Evolutionary conservation across 92 coral and sea anemone species (phyloP).

Genomic region (Pocillopora meandrina): DNA sequence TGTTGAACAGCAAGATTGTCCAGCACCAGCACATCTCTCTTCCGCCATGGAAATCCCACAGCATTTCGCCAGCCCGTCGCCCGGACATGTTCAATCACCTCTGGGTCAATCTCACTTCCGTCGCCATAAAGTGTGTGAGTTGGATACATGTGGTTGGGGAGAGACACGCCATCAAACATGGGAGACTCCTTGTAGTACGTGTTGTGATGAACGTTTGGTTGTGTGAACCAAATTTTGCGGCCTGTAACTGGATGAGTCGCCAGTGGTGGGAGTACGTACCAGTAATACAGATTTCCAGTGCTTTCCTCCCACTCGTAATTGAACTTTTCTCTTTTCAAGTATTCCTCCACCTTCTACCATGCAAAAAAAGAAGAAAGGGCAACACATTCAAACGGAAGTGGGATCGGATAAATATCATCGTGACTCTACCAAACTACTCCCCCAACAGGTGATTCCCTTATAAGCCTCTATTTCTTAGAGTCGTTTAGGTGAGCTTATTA

Average conservation of each 20-base stretch:
- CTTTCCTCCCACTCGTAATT: constrained; percentile 66
- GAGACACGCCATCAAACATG: constrained; percentile 69
- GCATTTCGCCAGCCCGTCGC: constrained; percentile 75
- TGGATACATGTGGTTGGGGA: constrained; percentile 75
- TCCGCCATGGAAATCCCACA: constrained; percentile 87
- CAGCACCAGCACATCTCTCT: constrained; percentile 76
- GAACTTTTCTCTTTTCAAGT: constrained; percentile 56
- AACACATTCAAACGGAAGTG: too few relatives aligned
- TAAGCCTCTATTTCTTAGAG: too few relatives aligned
- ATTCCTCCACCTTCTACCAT: constrained; percentile 71
- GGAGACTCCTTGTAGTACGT: constrained; percentile 90
- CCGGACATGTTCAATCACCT: constrained; percentile 79
- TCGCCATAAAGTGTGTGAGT: constrained; percentile 83
- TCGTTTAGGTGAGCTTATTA: too few relatives aligned
- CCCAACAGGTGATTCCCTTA: too few relatives aligned
- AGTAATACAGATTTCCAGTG: constrained; percentile 67
- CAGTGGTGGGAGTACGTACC: constrained; percentile 77
- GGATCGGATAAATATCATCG: too few relatives aligned
- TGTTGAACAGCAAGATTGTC: constrained; percentile 75
- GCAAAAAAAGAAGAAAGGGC: not conserved
- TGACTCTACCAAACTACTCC: too few relatives aligned
- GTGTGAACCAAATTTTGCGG: constrained; percentile 82
- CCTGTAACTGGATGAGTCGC: constrained; percentile 80
- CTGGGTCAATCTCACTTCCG: constrained; percentile 81
- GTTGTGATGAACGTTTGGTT: constrained; percentile 83